phyloP scores from a whole-genome alignment of 2,113 vertebrate species.

The Chloropsis cyanopogon region DNA sequence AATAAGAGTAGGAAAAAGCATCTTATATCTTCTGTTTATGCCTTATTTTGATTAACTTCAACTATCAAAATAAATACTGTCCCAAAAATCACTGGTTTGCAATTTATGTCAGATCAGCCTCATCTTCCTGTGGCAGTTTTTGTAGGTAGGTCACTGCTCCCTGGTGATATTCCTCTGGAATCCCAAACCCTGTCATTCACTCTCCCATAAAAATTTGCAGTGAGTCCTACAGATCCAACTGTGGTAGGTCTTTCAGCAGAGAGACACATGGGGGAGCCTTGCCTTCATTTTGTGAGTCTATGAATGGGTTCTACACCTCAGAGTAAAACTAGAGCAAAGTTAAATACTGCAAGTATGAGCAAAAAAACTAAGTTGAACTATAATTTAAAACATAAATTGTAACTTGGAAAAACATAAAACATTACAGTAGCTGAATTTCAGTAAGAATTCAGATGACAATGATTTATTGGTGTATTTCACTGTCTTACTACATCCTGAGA shows the following conservation, averaged over 20 bases:
- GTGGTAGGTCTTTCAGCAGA: background rate
- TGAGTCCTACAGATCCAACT: background rate
- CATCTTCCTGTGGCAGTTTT: background rate
- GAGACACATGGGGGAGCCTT: background rate
- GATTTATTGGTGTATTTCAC: background rate
- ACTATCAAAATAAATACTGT: background rate
- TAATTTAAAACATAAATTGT: background rate
- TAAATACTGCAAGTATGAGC: background rate
- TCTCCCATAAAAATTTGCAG: background rate
- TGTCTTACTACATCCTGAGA: background rate
- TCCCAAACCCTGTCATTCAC: background rate
- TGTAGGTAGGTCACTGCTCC: background rate
- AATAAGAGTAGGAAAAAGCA: background rate
- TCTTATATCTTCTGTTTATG: background rate
- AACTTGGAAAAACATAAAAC: background rate
- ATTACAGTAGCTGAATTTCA: background rate
- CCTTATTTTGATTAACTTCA: background rate
- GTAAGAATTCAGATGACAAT: background rate
- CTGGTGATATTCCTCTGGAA: background rate
- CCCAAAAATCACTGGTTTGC: background rate
- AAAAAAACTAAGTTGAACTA: background rate
- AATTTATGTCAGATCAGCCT: background rate
- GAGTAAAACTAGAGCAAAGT: background rate
- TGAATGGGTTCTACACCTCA: background rate
- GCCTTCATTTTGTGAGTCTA: background rate